phyloP scores from a whole-genome alignment of 2,797 vertebrate genomes.

The Leucoraja ocellata region DNA sequence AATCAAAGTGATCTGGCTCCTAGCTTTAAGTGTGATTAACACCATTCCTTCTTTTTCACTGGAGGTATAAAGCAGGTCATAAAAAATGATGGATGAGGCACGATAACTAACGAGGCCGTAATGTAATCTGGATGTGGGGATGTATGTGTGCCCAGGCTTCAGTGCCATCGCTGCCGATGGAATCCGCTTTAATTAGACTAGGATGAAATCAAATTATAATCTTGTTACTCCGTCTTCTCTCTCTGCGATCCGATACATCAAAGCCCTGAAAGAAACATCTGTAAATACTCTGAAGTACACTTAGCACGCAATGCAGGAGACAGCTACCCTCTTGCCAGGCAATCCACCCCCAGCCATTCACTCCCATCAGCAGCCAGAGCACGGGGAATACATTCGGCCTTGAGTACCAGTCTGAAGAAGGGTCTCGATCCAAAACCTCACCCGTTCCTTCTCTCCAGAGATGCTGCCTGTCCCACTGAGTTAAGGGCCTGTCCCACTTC shows the following conservation, averaged over 20 bases:
- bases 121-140: slow-evolving; percentile 15
- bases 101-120: neutral
- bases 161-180: neutral
- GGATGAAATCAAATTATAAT: neutral
- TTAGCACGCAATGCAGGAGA: no score
- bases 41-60: neutral
- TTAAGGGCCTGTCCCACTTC: no score
- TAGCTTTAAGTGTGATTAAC: slow-evolving; percentile 3
- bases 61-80: neutral
- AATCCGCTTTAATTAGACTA: slow-evolving; percentile 2
- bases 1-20: neutral
- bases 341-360: no score
- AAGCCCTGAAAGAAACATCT: neutral
- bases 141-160: neutral
- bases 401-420: no score
- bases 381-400: no score
- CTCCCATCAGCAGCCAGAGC: no score
- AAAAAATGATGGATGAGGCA: slow-evolving; percentile 11
- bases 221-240: neutral
- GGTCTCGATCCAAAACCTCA: no score
- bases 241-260: neutral
- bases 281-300: neutral
- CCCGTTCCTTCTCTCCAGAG: no score
- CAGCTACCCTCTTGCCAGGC: no score
- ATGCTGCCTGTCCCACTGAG: no score